Conservation (phyloP, 2,888 invertebrate genomes). For the Orthosia gothica region DNA sequence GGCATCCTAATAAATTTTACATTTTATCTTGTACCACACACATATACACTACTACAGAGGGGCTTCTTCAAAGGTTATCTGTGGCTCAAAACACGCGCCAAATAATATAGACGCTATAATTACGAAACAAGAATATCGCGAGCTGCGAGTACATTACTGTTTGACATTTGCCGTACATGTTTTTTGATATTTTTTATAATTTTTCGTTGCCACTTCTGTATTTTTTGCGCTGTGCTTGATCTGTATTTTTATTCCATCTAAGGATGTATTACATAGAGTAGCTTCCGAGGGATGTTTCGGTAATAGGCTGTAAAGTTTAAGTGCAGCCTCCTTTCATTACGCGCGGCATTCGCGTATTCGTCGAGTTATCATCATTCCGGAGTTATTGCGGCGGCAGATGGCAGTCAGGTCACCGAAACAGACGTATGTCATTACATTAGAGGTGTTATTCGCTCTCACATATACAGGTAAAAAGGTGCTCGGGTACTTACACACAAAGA, state of each 20-base stretch:
- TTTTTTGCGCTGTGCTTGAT: background rate
- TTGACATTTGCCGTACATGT: background rate
- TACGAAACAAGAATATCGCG: background rate
- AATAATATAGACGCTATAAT: background rate
- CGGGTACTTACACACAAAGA: too few relatives aligned
- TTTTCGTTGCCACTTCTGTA: background rate
- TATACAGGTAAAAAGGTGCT: background rate
- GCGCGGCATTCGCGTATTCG: slow-evolving; percentile 31
- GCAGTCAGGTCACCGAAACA: slow-evolving; percentile 13
- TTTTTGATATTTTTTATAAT: too few relatives aligned
- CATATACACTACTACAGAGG: background rate
- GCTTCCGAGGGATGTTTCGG: slow-evolving; percentile 37
- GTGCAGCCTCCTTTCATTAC: slow-evolving; percentile 56
- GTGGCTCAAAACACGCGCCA: background rate
- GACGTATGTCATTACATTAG: slow-evolving; percentile 18
- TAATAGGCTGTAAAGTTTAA: slow-evolving; percentile 66
- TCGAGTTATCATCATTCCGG: slow-evolving; percentile 44
- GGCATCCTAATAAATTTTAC: slow-evolving; percentile 53
- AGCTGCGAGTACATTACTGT: background rate
- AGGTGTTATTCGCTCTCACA: slow-evolving; percentile 7
- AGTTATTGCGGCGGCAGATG: slow-evolving; percentile 43
- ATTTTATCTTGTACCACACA: slow-evolving; percentile 32
- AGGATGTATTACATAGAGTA: slow-evolving; percentile 35
- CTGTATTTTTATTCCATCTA: slow-evolving; percentile 48
- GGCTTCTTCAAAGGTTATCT: background rate